These are phyloP conservation scores for Lepus oiostolus DNA, from an alignment of 2,797 vertebrate species.

Conservation along the genomic window DNA sequence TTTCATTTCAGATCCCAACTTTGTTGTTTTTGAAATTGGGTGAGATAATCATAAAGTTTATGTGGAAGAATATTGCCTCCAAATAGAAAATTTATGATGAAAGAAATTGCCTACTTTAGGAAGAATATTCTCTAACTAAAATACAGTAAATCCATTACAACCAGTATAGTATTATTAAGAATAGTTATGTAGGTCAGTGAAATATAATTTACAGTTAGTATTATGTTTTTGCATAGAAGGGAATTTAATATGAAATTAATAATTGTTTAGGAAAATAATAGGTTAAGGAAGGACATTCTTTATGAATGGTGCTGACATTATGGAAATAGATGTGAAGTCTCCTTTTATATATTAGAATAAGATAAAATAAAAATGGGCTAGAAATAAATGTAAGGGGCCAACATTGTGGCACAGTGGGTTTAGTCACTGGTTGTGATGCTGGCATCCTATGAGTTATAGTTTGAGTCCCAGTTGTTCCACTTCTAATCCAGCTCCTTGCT, in stretches of 20 bases:
- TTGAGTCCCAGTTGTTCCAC: too few species aligned
- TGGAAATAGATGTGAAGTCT: not conserved
- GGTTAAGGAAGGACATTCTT: not conserved
- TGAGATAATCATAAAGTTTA: not conserved
- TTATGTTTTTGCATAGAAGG: not conserved
- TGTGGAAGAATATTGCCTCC: not conserved
- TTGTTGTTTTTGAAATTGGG: not conserved
- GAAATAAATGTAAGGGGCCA: not conserved
- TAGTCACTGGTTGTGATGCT: too few species aligned
- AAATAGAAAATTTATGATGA: not conserved
- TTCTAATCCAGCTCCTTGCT: too few species aligned
- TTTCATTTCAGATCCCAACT: not conserved
- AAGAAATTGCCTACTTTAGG: not conserved
- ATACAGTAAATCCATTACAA: not conserved
- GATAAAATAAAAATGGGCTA: not conserved
- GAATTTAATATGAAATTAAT: not conserved
- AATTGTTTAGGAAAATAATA: not conserved
- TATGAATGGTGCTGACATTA: not conserved
- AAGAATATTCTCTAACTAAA: constrained; percentile 23
- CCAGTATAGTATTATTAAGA: not conserved
- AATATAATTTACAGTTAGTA: not conserved
- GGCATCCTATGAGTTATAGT: too few species aligned
- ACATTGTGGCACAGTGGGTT: too few species aligned
- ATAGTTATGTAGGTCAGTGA: not conserved
- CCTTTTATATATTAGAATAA: not conserved